phyloP scores from a whole-genome alignment of 1,140 invertebrate genomes.

The Drosophila dunni region DNA sequence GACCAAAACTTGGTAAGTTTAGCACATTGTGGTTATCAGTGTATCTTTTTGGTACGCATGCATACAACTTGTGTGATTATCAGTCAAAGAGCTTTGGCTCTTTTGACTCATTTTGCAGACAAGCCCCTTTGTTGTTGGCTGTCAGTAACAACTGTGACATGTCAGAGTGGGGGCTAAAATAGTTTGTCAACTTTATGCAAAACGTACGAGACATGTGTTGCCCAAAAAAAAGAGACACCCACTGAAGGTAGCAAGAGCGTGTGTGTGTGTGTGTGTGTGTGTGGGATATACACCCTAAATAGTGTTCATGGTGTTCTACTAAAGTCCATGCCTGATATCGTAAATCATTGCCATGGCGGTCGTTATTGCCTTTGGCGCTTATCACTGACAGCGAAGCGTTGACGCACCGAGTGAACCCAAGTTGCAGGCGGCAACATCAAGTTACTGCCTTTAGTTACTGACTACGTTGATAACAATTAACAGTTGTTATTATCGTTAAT shows the following conservation, averaged over 20 bases:
- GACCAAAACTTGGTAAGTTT: too few relatives aligned
- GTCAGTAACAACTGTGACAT: constrained; percentile 68
- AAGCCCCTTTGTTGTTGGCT: constrained; percentile 72
- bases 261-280: neutral
- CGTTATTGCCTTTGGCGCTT: constrained; percentile 20
- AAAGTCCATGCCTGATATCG: constrained; percentile 26
- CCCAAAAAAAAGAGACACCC: neutral
- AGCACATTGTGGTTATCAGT: neutral
- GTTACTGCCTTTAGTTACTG: constrained; percentile 22
- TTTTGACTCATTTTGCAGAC: constrained; percentile 43
- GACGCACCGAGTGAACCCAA: constrained; percentile 59
- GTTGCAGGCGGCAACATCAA: constrained; percentile 32
- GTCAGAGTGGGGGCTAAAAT: constrained; percentile 61
- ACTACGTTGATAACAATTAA: constrained; percentile 61
- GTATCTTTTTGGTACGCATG: neutral
- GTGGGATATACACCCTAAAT: neutral
- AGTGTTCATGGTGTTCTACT: constrained; percentile 15
- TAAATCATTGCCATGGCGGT: constrained; percentile 56
- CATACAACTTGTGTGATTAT: constrained; percentile 64
- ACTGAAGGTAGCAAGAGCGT: neutral
- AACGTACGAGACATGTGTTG: constrained; percentile 28
- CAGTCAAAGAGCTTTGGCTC: constrained; percentile 41
- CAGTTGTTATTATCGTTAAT: constrained; percentile 73
- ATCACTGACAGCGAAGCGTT: constrained; percentile 53
- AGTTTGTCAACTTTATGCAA: constrained; percentile 61